Base-by-base conservation (phyloP, 92 coral and sea anemone species). In the Palythoa grandis region DNA sequence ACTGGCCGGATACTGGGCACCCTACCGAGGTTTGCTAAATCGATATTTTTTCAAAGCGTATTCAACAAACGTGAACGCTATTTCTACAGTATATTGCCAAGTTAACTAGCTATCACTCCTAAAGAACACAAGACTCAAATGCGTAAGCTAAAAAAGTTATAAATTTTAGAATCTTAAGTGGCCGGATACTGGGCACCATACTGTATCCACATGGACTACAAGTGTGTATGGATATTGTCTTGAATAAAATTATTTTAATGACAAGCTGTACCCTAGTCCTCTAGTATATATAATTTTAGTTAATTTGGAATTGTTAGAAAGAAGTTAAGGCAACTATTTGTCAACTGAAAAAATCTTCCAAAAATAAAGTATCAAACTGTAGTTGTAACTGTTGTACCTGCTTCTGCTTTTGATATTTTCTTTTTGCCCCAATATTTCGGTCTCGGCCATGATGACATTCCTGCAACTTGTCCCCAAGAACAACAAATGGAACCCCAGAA, bases 371-470 rank as follows among this genome's bases (percentile, higher is more conserved):
- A 35, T 22, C 75, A 70, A 70, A 24, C 52, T 20, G 72, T 67
- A 25, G 35, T 67, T 61, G 15, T 5, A 61, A 7, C 69, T 12
- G 19, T 19, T 61, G 5, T 61, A 86, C 57, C 52, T 76, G 83
- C 7, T 5, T 52, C 50, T 82, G n/a, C 40, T 15, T 50, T 48
- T 86, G 67, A 13, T 77, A 76, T 65, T 86, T 76, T 61, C 57
- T 65, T 25, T 77, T 86, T 48, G 75, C 85, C 43, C 89, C 89
- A 37, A 60, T n/a, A 43, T 66, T 86, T 23, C 89, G 37, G 66
- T 86, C 89, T 48, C 58, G 63, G 8, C 89, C 89, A 77, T 86
- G 77, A n/a, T 86, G 89, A 52, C 89, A 77, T 86, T 86, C 85
- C 17, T 37, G 56, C 77, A 86, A 61, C 77, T 86, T 86, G 48